Evolutionary conservation across 1,140 invertebrate species (phyloP).

Genomic region (Drosophila lacteicornis): DNA sequence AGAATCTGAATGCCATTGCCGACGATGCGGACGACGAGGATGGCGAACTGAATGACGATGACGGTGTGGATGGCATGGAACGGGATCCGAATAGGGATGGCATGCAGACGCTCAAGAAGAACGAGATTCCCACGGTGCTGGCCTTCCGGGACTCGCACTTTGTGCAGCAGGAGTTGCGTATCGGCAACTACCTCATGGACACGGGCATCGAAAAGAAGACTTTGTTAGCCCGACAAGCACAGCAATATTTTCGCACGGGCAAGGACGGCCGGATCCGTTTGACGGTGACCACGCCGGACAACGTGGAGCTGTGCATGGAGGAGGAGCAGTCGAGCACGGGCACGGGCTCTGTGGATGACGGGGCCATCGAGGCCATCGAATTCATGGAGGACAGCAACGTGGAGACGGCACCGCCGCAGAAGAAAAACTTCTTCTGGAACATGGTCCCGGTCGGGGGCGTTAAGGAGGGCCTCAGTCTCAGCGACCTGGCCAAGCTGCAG

Average conservation of each 20-base stretch:
- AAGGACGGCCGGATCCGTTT: constrained; percentile 74
- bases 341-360: constrained; percentile 66
- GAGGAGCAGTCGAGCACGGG: constrained; percentile 67
- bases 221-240: constrained; percentile 56
- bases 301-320: constrained; percentile 76
- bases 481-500: constrained; percentile 71
- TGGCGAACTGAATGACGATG: constrained; percentile 23
- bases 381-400: constrained; percentile 49
- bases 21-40: constrained; percentile 51
- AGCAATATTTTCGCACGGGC: constrained; percentile 55
- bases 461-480: constrained; percentile 77
- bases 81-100: constrained; percentile 40
- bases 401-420: constrained; percentile 32
- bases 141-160: constrained; percentile 83
- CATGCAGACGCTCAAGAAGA: constrained; percentile 70
- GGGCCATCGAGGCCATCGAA: constrained; percentile 78
- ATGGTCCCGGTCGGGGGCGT: constrained; percentile 68
- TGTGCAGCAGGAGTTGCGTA: constrained; percentile 83
- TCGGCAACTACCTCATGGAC: constrained; percentile 84
- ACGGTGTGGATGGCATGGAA: constrained; percentile 10
- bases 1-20: constrained; percentile 74
- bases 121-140: constrained; percentile 83
- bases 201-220: constrained; percentile 83
- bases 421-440: constrained; percentile 81
- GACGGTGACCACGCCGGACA: constrained; percentile 81